phyloP scores from a whole-genome alignment of 1,140 invertebrate genomes.

The Atta cephalotes region DNA sequence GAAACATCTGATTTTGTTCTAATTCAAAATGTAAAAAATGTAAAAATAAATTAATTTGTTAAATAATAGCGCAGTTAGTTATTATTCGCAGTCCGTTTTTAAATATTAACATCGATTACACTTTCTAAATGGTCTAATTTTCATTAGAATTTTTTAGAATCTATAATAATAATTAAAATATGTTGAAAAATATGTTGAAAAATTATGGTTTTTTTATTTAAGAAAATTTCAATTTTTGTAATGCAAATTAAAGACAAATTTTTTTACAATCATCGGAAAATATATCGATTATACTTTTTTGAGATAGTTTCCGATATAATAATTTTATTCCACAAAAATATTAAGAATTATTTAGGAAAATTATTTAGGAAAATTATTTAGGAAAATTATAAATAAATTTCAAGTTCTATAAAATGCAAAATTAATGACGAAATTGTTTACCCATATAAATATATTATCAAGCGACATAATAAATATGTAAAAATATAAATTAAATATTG shows the following conservation, averaged over 20 bases:
- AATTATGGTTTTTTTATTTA: background rate
- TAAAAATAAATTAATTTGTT: too few species aligned
- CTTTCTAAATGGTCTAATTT: background rate
- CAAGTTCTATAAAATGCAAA: constrained; percentile 1
- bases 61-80: too few species aligned
- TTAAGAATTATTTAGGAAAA: background rate
- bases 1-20: too few species aligned
- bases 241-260: too few species aligned
- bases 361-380: background rate
- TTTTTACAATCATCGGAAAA: constrained; percentile 1
- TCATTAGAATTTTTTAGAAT: background rate
- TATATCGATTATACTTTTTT: constrained; percentile 16
- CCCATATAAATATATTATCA: background rate
- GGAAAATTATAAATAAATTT: background rate
- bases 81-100: too few species aligned
- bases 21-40: too few species aligned
- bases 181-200: background rate
- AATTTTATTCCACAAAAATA: background rate
- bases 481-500: background rate
- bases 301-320: background rate
- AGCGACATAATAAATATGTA: background rate
- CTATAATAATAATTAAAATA: background rate
- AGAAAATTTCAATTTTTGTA: background rate
- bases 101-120: constrained; percentile 14
- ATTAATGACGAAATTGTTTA: background rate